A percentile compares a stretch with the other conserved stretches of the same genome.
Conservation (phyloP, 1,140 invertebrate species). For the fruit fly (Drosophila melanogaster) region DNA sequence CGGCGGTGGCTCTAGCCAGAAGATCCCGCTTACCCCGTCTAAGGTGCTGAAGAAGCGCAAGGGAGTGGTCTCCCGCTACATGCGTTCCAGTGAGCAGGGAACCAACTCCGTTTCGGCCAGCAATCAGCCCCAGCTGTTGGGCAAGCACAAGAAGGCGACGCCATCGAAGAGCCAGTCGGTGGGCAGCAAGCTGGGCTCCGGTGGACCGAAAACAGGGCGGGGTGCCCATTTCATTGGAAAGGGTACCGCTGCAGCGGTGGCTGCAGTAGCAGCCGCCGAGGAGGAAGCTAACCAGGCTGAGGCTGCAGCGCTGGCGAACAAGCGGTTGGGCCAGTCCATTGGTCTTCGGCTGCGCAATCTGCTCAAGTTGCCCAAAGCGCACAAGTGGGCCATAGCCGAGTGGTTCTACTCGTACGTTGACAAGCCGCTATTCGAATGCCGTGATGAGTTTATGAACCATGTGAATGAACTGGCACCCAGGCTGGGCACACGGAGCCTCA, state of each 20-base stretch:
- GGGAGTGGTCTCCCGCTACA: slow-evolving; percentile 76
- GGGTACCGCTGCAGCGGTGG: slow-evolving; percentile 33
- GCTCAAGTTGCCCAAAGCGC: slow-evolving; percentile 98
- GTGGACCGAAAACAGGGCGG: slow-evolving; percentile 7
- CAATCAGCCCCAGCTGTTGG: slow-evolving; percentile 13
- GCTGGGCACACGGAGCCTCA: slow-evolving; percentile 93
- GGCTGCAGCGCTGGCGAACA: slow-evolving; percentile 57
- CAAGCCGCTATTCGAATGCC: slow-evolving; percentile 96
- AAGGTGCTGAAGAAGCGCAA: slow-evolving; percentile 86
- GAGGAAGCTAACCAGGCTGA: slow-evolving; percentile 49
- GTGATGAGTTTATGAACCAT: slow-evolving; percentile 98
- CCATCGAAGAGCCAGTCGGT: slow-evolving; percentile 15
- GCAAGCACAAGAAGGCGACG: slow-evolving; percentile 36
- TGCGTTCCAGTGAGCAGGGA: slow-evolving; percentile 73
- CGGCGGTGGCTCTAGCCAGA: slow-evolving; percentile 67
- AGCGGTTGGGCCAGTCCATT: slow-evolving; percentile 92
- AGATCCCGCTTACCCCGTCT: slow-evolving; percentile 75
- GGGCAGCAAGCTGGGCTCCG: slow-evolving; percentile 6
- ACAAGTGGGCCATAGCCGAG: slow-evolving; percentile 99
- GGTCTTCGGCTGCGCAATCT: slow-evolving; percentile 96
- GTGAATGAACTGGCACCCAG: slow-evolving; percentile 97
- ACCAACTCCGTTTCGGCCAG: slow-evolving; percentile 58
- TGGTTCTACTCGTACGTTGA: slow-evolving; percentile 99
- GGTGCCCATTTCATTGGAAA: slow-evolving; percentile 12
- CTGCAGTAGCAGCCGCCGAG: slow-evolving; percentile 33